Evolutionary conservation across 2,888 invertebrate species (phyloP).

Genomic region (Leucoptera coffeella): DNA sequence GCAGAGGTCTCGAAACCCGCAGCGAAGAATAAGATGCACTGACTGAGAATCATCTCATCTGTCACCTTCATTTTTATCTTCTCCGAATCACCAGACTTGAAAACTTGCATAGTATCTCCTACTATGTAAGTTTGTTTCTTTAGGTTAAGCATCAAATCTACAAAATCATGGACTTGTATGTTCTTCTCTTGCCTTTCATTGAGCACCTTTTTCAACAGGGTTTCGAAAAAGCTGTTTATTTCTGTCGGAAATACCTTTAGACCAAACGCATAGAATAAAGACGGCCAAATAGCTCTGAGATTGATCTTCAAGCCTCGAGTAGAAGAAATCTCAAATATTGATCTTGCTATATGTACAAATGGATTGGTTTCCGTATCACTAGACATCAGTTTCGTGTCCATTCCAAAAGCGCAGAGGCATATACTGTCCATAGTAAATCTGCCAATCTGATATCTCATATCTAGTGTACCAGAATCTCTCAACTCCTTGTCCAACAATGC

Average conservation of each 20-base stretch:
- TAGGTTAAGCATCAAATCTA: slow-evolving; percentile 8
- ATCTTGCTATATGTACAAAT: slow-evolving; percentile 11
- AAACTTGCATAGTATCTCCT: slow-evolving; percentile 7
- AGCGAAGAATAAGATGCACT: slow-evolving; percentile 40
- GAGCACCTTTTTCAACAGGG: slow-evolving; percentile 3
- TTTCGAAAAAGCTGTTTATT: slow-evolving; percentile 11
- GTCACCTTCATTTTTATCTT: slow-evolving; percentile 16
- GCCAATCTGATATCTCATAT: slow-evolving; percentile 9
- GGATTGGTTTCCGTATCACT: slow-evolving; percentile 10
- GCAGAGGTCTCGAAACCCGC: slow-evolving; percentile 51
- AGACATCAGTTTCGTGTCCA: slow-evolving; percentile 13
- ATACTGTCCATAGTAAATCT: slow-evolving; percentile 15
- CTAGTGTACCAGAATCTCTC: slow-evolving; percentile 6
- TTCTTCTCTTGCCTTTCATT: slow-evolving; percentile 5
- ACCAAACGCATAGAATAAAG: slow-evolving; percentile 13
- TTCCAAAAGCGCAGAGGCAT: slow-evolving; percentile 13
- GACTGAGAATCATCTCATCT: slow-evolving; percentile 37
- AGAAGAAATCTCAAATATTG: slow-evolving; percentile 9
- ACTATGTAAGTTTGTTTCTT: slow-evolving; percentile 6
- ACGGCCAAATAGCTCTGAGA: slow-evolving; percentile 13
- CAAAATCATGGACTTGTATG: slow-evolving; percentile 8
- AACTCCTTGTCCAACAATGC: slow-evolving; percentile 7
- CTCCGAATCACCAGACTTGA: slow-evolving; percentile 8
- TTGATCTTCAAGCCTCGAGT: slow-evolving; percentile 8
- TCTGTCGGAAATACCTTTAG: slow-evolving; percentile 10